Conservation (phyloP, 2,113 vertebrate genomes). For the Stigmatopora argus region DNA sequence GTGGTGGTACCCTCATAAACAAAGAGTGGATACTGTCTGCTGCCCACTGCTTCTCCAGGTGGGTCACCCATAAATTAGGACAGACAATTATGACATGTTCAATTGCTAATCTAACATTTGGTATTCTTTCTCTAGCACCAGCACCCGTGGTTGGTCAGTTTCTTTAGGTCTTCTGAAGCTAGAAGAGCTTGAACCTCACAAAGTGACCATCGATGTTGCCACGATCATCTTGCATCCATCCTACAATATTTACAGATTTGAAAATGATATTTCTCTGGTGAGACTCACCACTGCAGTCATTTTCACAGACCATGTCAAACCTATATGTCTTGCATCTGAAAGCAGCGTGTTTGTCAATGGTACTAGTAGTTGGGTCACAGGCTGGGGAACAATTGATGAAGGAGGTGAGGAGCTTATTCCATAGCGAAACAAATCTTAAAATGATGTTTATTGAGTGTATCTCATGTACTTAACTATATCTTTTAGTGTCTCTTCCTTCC, state of each 20-base stretch:
- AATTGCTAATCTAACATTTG: neutral
- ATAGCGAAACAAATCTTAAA: neutral
- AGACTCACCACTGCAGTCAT: constrained; percentile 53
- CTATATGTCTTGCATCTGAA: constrained; percentile 72
- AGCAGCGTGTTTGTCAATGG: constrained; percentile 66
- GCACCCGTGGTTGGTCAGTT: neutral
- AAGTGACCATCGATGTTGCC: constrained; percentile 16
- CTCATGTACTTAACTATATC: neutral
- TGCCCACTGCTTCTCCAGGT: constrained; percentile 70
- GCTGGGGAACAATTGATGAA: constrained; percentile 70
- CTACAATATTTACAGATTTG: constrained; percentile 36
- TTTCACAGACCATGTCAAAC: constrained; percentile 68
- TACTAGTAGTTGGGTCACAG: constrained; percentile 73
- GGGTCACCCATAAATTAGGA: constrained; percentile 2
- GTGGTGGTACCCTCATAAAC: constrained; percentile 71
- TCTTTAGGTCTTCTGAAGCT: constrained; percentile 45
- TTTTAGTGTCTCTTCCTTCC: neutral
- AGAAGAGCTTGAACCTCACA: constrained; percentile 21
- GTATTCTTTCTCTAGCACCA: neutral
- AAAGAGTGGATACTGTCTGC: constrained; percentile 66
- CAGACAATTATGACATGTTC: neutral
- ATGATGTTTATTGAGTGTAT: neutral
- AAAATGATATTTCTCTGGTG: constrained; percentile 75
- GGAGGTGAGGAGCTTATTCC: constrained; percentile 53
- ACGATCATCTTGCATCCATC: constrained; percentile 50